Conservation (phyloP, 2,797 vertebrate species). For the Choloepus didactylus region DNA sequence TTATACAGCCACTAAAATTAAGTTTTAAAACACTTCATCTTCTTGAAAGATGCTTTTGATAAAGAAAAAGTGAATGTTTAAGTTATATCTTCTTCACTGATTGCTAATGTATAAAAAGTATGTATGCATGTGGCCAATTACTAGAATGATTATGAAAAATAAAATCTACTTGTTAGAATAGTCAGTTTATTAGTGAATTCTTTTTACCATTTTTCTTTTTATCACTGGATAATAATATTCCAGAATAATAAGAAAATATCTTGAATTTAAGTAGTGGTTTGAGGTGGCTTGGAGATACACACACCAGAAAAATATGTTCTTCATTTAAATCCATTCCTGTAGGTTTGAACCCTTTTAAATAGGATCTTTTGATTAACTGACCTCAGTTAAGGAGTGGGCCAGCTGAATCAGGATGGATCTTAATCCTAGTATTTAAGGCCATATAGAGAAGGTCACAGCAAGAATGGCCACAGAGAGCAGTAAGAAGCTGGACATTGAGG, state of each 20-base stretch:
- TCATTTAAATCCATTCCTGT: no score
- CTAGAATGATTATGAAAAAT: not conserved
- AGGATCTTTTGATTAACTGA: no score
- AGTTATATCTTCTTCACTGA: not conserved
- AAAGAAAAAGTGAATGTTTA: not conserved
- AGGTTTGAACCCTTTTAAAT: no score
- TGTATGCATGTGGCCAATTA: not conserved
- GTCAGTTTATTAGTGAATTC: not conserved
- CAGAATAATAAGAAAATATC: not conserved
- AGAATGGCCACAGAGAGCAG: no score
- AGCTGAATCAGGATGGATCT: no score
- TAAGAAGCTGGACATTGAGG: no score
- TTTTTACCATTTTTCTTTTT: not conserved
- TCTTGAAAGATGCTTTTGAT: not conserved
- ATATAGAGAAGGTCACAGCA: no score
- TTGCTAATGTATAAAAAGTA: not conserved
- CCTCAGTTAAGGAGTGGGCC: no score
- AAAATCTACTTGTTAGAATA: not conserved
- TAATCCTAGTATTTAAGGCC: no score
- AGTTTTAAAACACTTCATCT: not conserved
- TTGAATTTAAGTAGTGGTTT: not conserved
- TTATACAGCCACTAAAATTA: slow-evolving; percentile 14
- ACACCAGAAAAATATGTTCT: no score
- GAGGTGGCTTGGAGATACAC: no score
- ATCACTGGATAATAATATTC: not conserved